Conservation (phyloP, 2,797 vertebrate genomes). For the Sebastes kiyomatsui region DNA sequence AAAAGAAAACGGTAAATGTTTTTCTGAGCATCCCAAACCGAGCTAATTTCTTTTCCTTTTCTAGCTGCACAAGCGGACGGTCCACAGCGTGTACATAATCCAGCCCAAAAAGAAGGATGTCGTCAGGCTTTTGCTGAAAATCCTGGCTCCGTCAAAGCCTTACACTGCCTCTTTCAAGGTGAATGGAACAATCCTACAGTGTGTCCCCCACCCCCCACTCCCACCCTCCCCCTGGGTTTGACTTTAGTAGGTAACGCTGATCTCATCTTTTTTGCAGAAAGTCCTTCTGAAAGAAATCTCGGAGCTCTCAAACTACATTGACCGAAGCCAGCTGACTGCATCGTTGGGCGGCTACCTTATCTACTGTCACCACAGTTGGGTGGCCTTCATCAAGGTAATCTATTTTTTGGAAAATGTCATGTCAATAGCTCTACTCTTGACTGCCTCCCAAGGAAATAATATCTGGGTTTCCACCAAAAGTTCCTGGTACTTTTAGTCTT, state of each 20-base stretch:
- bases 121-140: constrained; percentile 72
- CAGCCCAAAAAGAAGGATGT: constrained; percentile 77
- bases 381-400: constrained; percentile 78
- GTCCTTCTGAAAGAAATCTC: constrained; percentile 77
- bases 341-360: constrained; percentile 79
- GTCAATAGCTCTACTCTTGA: not conserved
- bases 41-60: not conserved
- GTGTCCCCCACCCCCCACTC: not conserved
- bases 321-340: constrained; percentile 78
- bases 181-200: not conserved
- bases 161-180: constrained; percentile 68
- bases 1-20: not conserved
- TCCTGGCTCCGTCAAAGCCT: constrained; percentile 60
- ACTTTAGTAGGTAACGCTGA: not conserved
- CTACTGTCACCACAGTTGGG: constrained; percentile 83
- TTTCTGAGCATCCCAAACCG: not conserved
- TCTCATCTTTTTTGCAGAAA: constrained; percentile 57
- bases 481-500: too few species aligned
- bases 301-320: constrained; percentile 82
- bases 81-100: constrained; percentile 77
- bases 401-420: not conserved
- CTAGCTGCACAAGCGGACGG: constrained; percentile 56
- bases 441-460: not conserved
- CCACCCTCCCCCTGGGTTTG: too few species aligned
- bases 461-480: too few species aligned